A percentile compares a stretch with the other conserved stretches of the same genome.
Conservation (phyloP, 1,140 invertebrate genomes). For the Heliconius melpomene region DNA sequence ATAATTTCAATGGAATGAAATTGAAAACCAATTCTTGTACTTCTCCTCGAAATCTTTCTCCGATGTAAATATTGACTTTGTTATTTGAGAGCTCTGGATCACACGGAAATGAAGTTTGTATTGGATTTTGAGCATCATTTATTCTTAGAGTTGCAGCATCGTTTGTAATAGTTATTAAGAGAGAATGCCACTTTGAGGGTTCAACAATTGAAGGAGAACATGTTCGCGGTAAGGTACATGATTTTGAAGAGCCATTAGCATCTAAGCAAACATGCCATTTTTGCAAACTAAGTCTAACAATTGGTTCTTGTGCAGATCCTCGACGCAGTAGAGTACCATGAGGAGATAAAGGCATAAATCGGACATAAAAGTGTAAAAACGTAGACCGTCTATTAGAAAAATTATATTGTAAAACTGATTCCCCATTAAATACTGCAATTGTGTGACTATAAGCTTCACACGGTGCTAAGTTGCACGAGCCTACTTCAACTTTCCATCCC, state of each 20-base stretch:
- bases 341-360: constrained; percentile 68
- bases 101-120: constrained; percentile 58
- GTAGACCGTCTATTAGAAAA: constrained; percentile 59
- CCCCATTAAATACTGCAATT: constrained; percentile 65
- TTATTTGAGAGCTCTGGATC: constrained; percentile 62
- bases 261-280: constrained; percentile 72
- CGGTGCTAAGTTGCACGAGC: constrained; percentile 61
- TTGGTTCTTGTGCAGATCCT: constrained; percentile 48
- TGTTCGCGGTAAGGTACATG: constrained; percentile 54
- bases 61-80: constrained; percentile 56
- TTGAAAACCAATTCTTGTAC: constrained; percentile 70
- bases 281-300: constrained; percentile 60
- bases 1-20: constrained; percentile 63
- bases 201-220: constrained; percentile 57
- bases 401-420: constrained; percentile 63
- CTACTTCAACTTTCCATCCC: constrained; percentile 62
- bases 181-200: constrained; percentile 61
- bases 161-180: constrained; percentile 60
- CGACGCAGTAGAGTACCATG: constrained; percentile 62
- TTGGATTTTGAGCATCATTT: constrained; percentile 52
- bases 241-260: constrained; percentile 51
- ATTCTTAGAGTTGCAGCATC: constrained; percentile 59
- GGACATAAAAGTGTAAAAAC: constrained; percentile 67
- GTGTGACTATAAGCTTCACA: constrained; percentile 61
- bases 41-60: constrained; percentile 67